Evolutionary conservation across 2,888 invertebrate genomes (phyloP).

Genomic region (Hanleya hanleyi): DNA sequence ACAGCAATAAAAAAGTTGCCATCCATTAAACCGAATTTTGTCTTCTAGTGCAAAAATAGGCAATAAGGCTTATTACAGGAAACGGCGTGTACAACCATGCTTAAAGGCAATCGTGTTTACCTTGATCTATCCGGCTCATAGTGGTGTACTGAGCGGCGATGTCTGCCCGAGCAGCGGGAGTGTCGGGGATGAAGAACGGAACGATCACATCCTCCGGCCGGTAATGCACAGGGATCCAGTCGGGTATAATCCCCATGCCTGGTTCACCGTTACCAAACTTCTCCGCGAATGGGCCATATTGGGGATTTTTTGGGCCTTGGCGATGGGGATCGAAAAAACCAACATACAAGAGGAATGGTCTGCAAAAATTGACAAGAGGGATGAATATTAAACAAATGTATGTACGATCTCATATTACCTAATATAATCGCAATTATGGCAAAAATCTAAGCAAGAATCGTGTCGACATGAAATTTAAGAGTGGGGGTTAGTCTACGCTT

Average conservation of each 20-base stretch:
- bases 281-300: constrained; percentile 91
- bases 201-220: constrained; percentile 86
- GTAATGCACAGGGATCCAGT: constrained; percentile 91
- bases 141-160: constrained; percentile 92
- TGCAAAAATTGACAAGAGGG: constrained; percentile 30
- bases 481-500: no score
- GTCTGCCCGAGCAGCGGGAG: constrained; percentile 85
- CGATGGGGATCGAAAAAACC: constrained; percentile 95
- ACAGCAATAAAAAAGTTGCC: no score
- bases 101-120: no score
- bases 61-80: no score
- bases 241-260: constrained; percentile 88
- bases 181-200: constrained; percentile 87
- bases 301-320: constrained; percentile 89
- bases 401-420: no score
- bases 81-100: no score
- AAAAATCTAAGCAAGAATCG: no score
- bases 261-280: constrained; percentile 89
- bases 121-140: constrained; percentile 91
- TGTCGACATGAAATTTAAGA: no score
- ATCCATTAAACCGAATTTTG: no score
- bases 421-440: no score
- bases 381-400: no score
- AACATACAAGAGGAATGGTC: constrained; percentile 84
- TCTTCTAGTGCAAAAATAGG: no score